phyloP scores from a whole-genome alignment of 2,113 vertebrate genomes.

The Semicossyphus pulcher region DNA sequence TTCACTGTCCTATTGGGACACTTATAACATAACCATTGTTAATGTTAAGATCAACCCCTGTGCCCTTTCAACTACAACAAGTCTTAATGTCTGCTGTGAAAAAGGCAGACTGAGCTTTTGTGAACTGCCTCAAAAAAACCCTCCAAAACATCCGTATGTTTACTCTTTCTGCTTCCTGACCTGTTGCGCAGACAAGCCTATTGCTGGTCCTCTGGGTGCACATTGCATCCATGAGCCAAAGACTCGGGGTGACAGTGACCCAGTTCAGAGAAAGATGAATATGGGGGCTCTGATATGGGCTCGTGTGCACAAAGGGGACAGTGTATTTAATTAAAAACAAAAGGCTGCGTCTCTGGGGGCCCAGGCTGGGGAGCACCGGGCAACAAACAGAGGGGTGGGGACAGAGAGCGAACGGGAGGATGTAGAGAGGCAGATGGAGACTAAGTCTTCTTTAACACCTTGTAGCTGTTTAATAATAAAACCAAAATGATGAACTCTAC shows the following conservation, averaged over 20 bases:
- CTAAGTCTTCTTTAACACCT: neutral
- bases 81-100: neutral
- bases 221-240: neutral
- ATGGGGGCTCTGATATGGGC: slow-evolving; percentile 35
- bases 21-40: too few species aligned
- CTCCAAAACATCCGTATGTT: neutral
- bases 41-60: too few species aligned
- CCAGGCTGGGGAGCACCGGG: slow-evolving; percentile 42
- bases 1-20: too few species aligned
- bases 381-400: slow-evolving; percentile 40
- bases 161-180: neutral
- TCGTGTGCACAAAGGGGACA: slow-evolving; percentile 59
- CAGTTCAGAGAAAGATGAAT: slow-evolving; percentile 33
- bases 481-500: neutral
- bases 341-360: slow-evolving; percentile 59
- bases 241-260: slow-evolving; percentile 40
- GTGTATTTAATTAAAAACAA: slow-evolving; percentile 74
- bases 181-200: neutral
- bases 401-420: slow-evolving; percentile 1
- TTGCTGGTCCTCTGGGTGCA: slow-evolving; percentile 1
- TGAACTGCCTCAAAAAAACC: neutral
- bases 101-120: neutral
- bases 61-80: too few species aligned
- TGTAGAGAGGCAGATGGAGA: neutral
- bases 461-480: neutral